Base-by-base conservation (phyloP, 2,888 invertebrate species). In the Cryptocheilus praepositus region DNA sequence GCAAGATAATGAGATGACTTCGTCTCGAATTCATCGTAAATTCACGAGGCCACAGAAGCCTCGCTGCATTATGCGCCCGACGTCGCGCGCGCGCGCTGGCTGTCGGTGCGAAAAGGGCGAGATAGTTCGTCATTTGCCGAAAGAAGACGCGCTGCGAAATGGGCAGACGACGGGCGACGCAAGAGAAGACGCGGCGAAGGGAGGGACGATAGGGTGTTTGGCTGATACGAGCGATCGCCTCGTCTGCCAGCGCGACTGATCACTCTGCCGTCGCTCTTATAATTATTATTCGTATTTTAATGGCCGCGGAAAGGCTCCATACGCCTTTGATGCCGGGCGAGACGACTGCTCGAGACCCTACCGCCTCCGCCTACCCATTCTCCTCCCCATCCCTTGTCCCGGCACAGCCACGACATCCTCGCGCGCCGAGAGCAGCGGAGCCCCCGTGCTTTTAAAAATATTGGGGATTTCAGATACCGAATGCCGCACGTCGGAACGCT, bases 271-370 rank as follows among this genome's bases (percentile, higher is more conserved):
- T 85, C 83, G 85, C 87, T 86, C 83, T 86, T 84, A 86, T 86
- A 86, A 88, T 88, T 88, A 88, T 88, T 87, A 88, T 88, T 86
- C 88, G 86, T 83, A 87, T 88, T 88, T 88, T 88, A 88, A 88
- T 88, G 88, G 88, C 79, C 83, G 83, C 77, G 77, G 81, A 81
- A 82, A 83, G 83, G 73, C 77, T 82, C 75, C 54, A 71, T 68
- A 70, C 68, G 84, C 81, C 85, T 86, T 87, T 87, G 86, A 87
- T 82, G 83, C 81, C 77, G 80, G 62, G 75, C 79, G 80, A 77
- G 79, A 75, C 76, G 81, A 79, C 76, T 76, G 76, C 80, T 80
- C 80, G 79, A 82, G 80, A 77, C 70, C 79, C 74, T 67, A 74
- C 67, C 75, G 70, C 68, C 68, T 70, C 72, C 66, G 65, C 74